Evolutionary conservation across 2,113 vertebrate species (phyloP), one percentile per base, ranked within the genome.

Genomic region (Upupa epops): DNA sequence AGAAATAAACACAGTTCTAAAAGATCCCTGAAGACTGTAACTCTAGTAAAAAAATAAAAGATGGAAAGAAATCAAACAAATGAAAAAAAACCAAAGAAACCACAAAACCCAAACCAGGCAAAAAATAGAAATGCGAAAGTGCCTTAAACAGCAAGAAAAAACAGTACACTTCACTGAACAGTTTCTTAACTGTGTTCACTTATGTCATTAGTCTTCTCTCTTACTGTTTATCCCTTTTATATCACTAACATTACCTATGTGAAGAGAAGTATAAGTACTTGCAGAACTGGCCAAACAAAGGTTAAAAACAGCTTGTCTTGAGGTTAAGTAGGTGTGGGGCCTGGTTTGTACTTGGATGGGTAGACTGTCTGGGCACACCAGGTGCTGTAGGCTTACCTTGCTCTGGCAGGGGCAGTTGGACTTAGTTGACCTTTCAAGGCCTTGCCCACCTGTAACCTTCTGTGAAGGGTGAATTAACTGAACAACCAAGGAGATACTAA

Each of bases 251-350:
- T 21, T 73, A 40, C 8, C 29, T 65, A 6, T 42, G 12, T 32
- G 48, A 79, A 72, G 68, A 45, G 59, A 71, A 60, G 24, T 17
- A 3, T 9, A 40, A 74, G 28, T 40, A 37, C 31, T 58, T 40
- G 26, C 19, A 73, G 42, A 81, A 40, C n/a, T 63, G 71, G 22
- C 42, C 32, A 55, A 37, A 36, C 40, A 80, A 63, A 75, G 29
- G 13, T 46, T 71, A 17, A 34, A 1, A n/a, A 1, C 11, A 52
- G 37, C n/a, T n/a, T n/a, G n/a, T n/a, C n/a, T n/a, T n/a, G n/a
- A n/a, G n/a, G n/a, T n/a, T n/a, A n/a, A n/a, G n/a, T n/a, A n/a
- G n/a, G n/a, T n/a, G n/a, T n/a, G n/a, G n/a, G n/a, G n/a, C n/a
- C n/a, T n/a, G n/a, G n/a, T n/a, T n/a, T n/a, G n/a, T n/a, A n/a